phyloP scores from a whole-genome alignment of 2,113 vertebrate genomes.

The Pterocles orientalis region DNA sequence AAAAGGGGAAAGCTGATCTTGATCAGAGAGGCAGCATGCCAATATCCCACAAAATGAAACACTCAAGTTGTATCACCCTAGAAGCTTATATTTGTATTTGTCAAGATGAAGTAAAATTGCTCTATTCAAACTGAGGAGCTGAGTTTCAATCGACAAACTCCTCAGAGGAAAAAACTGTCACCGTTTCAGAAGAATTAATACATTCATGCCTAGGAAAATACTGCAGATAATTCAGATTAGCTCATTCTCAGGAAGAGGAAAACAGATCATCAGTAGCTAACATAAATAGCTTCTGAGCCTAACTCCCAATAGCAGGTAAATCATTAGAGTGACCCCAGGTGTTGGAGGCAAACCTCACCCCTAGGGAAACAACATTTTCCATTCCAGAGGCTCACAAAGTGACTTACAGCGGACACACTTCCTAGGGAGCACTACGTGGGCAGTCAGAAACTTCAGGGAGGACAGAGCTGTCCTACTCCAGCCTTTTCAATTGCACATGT shows the following conservation, averaged over 20 bases:
- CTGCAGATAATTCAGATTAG: background rate
- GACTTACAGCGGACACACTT: background rate
- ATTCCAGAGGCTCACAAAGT: background rate
- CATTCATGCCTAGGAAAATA: background rate
- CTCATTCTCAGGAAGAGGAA: background rate
- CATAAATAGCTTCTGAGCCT: background rate
- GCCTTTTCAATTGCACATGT: background rate
- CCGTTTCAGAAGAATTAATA: background rate
- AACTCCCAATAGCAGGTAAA: background rate
- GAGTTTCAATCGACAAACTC: background rate
- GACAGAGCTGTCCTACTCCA: background rate
- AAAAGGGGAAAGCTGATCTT: constrained; percentile 1
- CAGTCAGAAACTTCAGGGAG: background rate
- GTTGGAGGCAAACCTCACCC: background rate
- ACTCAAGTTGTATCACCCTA: background rate
- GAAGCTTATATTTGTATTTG: background rate
- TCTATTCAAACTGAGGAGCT: background rate
- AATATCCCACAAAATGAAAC: background rate
- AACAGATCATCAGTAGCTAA: background rate
- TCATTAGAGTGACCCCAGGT: background rate
- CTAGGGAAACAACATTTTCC: background rate
- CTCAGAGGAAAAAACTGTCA: background rate
- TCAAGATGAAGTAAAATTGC: background rate
- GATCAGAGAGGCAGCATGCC: background rate
- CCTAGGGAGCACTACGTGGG: background rate